Evolutionary conservation across 2,113 vertebrate species (phyloP).

Genomic region (Sterrhoptilus dennistouni): DNA sequence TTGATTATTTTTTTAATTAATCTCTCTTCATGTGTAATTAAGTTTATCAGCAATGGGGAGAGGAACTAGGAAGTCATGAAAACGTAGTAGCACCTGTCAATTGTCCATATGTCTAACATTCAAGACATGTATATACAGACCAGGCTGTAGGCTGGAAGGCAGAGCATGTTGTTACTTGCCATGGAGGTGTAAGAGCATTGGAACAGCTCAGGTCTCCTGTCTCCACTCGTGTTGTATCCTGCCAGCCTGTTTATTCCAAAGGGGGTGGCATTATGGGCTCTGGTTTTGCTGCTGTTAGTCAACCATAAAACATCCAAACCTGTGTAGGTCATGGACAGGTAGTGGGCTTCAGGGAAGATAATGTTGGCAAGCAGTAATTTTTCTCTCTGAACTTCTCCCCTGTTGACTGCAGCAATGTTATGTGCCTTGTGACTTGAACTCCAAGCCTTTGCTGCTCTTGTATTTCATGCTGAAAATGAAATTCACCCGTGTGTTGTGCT

Average conservation of each 20-base stretch:
- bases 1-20: not conserved
- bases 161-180: not conserved
- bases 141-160: not conserved
- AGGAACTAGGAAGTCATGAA: not conserved
- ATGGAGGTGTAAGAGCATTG: not conserved
- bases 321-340: not conserved
- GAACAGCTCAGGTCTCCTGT: not conserved
- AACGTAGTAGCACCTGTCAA: not conserved
- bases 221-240: not conserved
- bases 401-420: conserved; percentile 82
- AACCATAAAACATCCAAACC: not conserved
- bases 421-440: conserved; percentile 83
- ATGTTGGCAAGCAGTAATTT: not conserved
- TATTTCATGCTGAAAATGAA: conserved; percentile 82
- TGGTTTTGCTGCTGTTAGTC: not conserved
- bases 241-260: not conserved
- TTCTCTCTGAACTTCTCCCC: not conserved
- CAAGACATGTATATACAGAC: not conserved
- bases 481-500: conserved; percentile 87
- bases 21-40: not conserved
- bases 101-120: not conserved
- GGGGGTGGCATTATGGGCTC: not conserved
- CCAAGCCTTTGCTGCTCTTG: conserved; percentile 87
- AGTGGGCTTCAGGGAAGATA: not conserved
- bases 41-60: not conserved